Base-by-base conservation (phyloP, 37 sponge, comb jelly and placozoan species). In the Sycon ciliatum region DNA sequence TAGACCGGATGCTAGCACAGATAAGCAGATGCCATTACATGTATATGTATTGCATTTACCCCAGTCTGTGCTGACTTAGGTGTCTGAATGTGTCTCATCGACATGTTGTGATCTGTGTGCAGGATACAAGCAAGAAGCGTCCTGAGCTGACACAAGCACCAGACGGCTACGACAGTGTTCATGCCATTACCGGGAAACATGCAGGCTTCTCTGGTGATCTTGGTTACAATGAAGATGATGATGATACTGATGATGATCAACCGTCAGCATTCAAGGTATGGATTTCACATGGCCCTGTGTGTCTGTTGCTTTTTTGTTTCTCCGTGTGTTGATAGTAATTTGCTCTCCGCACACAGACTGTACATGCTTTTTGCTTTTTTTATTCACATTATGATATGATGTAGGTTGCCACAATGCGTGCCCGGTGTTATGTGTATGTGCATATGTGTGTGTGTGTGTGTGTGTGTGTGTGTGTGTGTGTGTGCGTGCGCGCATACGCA, bases 131-230 rank as follows among this genome's bases (percentile, higher is more conserved):
- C 18, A 9, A 36, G 7, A 38, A 68, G 49, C 11, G 49, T 68
- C 13, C 26, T 56, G 76, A 85, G 69, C 68, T 93, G 31, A 73
- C 57, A 3, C 62, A 57, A 33, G 78, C 90, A n/a, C 94, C 94
- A 23, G 81, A 88, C 3, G 84, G 94, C 29, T 89, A 79, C 75
- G 46, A 85, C 76, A 89, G 90, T 70, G 83, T 82, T 11, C 78
- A 73, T 42, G 94, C 90, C 33, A 76, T 89, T 34, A 78, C 76
- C 37, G 54, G 34, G 6, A 81, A 78, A 26, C n/a, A n/a, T n/a
- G n/a, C n/a, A n/a, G n/a, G n/a, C n/a, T n/a, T n/a, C n/a, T n/a
- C n/a, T n/a, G n/a, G n/a, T n/a, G n/a, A n/a, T n/a, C n/a, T n/a
- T n/a, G n/a, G n/a, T n/a, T n/a, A n/a, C n/a, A n/a, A n/a, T n/a